These are phyloP conservation scores for Nomada flava DNA, from an alignment of 2,888 invertebrate genomes.

Conservation along the genomic window DNA sequence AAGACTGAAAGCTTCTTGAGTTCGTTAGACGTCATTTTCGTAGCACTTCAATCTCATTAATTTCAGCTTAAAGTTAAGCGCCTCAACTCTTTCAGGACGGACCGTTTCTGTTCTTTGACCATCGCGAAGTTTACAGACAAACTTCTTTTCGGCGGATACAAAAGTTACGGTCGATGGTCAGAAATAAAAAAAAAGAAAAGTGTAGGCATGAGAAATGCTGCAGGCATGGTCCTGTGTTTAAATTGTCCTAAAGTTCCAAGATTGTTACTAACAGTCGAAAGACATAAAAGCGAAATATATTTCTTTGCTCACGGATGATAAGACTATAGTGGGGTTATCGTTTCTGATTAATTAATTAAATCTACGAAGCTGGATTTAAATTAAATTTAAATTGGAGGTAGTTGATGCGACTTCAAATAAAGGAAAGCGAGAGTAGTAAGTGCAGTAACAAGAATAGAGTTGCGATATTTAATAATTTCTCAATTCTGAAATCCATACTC, in stretches of 20 bases:
- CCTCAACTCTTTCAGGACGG: constrained; percentile 70
- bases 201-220: background rate
- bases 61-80: constrained; percentile 79
- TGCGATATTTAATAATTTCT: too few relatives aligned
- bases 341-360: too few relatives aligned
- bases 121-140: constrained; percentile 52
- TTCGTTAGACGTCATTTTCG: constrained; percentile 72
- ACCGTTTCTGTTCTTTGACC: constrained; percentile 67
- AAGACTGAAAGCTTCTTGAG: constrained; percentile 80
- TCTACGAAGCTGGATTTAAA: too few relatives aligned
- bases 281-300: too few relatives aligned
- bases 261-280: background rate
- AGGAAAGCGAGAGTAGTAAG: too few relatives aligned
- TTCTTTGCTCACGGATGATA: too few relatives aligned
- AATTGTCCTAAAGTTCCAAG: background rate
- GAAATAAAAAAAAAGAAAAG: constrained; percentile 1
- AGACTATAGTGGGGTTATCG: too few relatives aligned
- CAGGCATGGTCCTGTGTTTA: background rate
- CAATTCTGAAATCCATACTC: too few relatives aligned
- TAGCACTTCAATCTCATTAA: constrained; percentile 77
- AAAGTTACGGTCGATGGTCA: constrained; percentile 15
- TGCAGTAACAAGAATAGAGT: too few relatives aligned
- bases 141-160: constrained; percentile 43
- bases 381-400: too few relatives aligned
- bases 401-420: too few relatives aligned